Evolutionary conservation across 1,140 invertebrate species (phyloP), one percentile per base, ranked within the genome.

Genomic region (Probaryconus sp.): DNA sequence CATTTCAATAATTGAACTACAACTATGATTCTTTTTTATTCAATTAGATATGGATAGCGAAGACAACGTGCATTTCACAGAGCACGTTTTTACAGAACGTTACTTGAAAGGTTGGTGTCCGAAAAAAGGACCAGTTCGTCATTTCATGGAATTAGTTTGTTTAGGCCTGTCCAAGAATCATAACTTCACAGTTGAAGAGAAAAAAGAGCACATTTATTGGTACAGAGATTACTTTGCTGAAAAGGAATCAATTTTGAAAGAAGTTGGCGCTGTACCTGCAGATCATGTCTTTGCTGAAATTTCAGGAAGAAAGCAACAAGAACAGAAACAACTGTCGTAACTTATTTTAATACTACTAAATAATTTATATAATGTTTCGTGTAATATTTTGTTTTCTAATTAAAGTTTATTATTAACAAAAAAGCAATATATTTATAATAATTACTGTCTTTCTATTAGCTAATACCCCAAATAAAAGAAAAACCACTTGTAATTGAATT

Each of bases 121-220:
- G 0, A 90, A 87, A 26, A 91, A 89, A 78, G 97, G 97, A 0
- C 97, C 97, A 0, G 90, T 99, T 55, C 89, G 95, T 10, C 95
- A 98, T 85, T 99, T 98, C 83, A 99, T 99, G 97, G 97, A 99
- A 83, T 89, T 99, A 3, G 97, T 99, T 0, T 94, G 93, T 75
- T 90, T 94, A 0, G 97, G 97, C n/a, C 89, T 99, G 5, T 97
- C 96, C 0, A 97, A 97, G 86, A 99, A 99, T 89, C 92, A 96
- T 2, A 97, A 94, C 83, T 88, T 98, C 61, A 94, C 94, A 9
- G 95, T 95, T 0, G 80, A 94, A 76, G 94, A 97, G 75, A 99
- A 99, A 82, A 90, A 89, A 51, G 94, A 94, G n/a, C 95, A 97
- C 80, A 94, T 99, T 18, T 86, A 92, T 17, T 99, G 97, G 97